Evolutionary conservation across 1,140 invertebrate genomes (phyloP).

Genomic region (Phymastichus coffea): DNA sequence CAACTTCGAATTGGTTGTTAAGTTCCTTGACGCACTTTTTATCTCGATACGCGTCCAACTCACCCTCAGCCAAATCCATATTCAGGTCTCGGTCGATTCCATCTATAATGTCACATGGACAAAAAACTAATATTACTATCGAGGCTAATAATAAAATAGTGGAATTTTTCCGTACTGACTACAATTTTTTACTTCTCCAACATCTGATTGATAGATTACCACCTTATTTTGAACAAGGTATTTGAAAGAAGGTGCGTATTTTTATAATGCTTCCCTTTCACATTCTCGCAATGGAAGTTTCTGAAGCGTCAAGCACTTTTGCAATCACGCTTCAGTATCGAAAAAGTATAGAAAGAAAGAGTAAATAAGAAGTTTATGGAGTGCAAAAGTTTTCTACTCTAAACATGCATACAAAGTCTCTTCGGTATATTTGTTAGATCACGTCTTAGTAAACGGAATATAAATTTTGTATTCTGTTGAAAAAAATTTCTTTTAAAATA

Average conservation of each 20-base stretch:
- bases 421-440: background rate
- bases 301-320: conserved; percentile 21
- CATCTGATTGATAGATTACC: too few relatives aligned
- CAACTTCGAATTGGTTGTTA: conserved; percentile 76
- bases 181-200: too few relatives aligned
- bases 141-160: too few relatives aligned
- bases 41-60: conserved; percentile 72
- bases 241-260: too few relatives aligned
- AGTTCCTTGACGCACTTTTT: conserved; percentile 80
- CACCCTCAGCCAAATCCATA: conserved; percentile 78
- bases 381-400: conserved; percentile 8
- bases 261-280: too few relatives aligned
- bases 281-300: conserved; percentile 18
- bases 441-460: background rate
- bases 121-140: conserved; percentile 13
- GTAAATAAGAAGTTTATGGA: conserved; percentile 3
- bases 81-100: conserved; percentile 63
- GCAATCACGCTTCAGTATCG: conserved; percentile 6
- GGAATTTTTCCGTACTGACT: too few relatives aligned
- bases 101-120: conserved; percentile 49
- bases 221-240: too few relatives aligned
- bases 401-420: conserved; percentile 14
- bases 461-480: background rate
- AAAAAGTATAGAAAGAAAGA: conserved; percentile 13
- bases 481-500: too few relatives aligned